These are phyloP conservation scores for Pheosia gnoma DNA, from an alignment of 2,888 invertebrate species.

Conservation along the genomic window DNA sequence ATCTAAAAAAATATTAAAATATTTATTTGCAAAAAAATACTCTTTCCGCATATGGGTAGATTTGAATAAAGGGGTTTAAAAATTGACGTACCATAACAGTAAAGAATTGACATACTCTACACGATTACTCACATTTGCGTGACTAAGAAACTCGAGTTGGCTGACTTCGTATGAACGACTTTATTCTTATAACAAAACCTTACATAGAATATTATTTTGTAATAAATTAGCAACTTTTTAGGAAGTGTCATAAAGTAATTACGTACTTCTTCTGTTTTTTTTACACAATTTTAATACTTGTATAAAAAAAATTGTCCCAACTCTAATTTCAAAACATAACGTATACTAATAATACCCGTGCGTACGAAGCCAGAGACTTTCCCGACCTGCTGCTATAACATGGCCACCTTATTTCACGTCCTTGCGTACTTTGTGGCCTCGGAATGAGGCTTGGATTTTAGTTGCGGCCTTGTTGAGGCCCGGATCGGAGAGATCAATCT, in stretches of 20 bases:
- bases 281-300: not conserved
- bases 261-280: not conserved
- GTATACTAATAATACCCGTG: constrained; percentile 13
- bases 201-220: not conserved
- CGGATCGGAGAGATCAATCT: constrained; percentile 93
- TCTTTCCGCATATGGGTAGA: not conserved
- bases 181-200: not conserved
- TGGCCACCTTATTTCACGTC: constrained; percentile 81
- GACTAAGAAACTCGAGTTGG: constrained; percentile 27
- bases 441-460: constrained; percentile 96
- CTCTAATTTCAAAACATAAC: not conserved
- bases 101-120: constrained; percentile 46
- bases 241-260: not conserved
- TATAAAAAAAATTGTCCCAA: constrained; percentile 10
- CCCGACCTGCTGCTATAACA: constrained; percentile 37
- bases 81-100: constrained; percentile 49
- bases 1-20: not conserved
- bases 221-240: not conserved
- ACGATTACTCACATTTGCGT: constrained; percentile 37
- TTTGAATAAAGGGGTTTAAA: constrained; percentile 27
- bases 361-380: constrained; percentile 58
- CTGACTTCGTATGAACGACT: constrained; percentile 43
- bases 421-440: constrained; percentile 94
- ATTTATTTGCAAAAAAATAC: constrained; percentile 15
- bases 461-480: constrained; percentile 95